A percentile compares a stretch with the other conserved stretches of the same genome.
phyloP scores from a whole-genome alignment of 92 coral and sea anemone genomes.

The Umimayanthus kanabou region DNA sequence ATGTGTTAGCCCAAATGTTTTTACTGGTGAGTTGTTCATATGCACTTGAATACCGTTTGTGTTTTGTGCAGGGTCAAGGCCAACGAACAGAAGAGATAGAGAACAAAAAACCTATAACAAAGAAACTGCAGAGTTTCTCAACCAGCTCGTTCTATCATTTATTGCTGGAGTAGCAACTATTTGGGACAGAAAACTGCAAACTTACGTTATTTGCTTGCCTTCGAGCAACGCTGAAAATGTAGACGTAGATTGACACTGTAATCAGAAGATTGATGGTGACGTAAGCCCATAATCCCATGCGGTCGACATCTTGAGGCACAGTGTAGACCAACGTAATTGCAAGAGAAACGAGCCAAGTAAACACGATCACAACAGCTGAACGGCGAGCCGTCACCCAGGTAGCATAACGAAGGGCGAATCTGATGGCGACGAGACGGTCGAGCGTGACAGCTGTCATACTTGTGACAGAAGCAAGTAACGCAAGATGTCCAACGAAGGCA shows the following conservation, averaged over 20 bases:
- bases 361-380: not conserved
- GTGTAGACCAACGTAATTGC: slow-evolving; percentile 7
- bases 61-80: too few species aligned
- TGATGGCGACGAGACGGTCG: slow-evolving; percentile 39
- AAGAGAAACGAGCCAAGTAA: not conserved
- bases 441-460: slow-evolving; percentile 36
- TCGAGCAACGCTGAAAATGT: slow-evolving; percentile 9
- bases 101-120: too few species aligned
- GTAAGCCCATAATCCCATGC: slow-evolving; percentile 7
- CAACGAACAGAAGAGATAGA: too few species aligned
- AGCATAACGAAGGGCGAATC: slow-evolving; percentile 39
- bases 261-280: not conserved
- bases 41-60: too few species aligned
- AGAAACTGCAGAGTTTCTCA: too few species aligned
- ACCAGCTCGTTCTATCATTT: too few species aligned
- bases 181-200: not conserved
- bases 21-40: too few species aligned
- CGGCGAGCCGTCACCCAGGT: slow-evolving; percentile 40
- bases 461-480: slow-evolving; percentile 26
- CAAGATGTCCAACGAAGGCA: slow-evolving; percentile 14
- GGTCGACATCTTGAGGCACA: not conserved
- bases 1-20: too few species aligned
- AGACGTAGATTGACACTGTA: slow-evolving; percentile 1
- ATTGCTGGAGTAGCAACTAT: too few species aligned
- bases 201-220: slow-evolving; percentile 14